Percentiles rank a stretch among this genome's conserved stretches.
Conservation (phyloP, 2,113 vertebrate genomes). For the Pangasianodon hypophthalmus region DNA sequence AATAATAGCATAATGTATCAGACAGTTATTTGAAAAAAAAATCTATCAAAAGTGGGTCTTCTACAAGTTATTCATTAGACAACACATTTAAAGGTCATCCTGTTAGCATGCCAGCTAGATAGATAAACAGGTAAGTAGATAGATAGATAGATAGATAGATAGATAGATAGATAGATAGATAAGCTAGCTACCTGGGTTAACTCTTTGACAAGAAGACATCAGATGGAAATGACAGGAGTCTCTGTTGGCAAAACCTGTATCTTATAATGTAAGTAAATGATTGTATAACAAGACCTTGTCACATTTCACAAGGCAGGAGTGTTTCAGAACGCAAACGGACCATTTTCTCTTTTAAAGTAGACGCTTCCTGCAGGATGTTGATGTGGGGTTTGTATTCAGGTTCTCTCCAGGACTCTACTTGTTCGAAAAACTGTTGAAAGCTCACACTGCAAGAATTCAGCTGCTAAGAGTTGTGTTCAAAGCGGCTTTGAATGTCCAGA, state of each 20-base stretch:
- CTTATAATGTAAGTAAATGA: too few species aligned
- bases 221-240: constrained; percentile 32
- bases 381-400: constrained; percentile 18
- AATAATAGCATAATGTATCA: constrained; percentile 18
- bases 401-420: constrained; percentile 5
- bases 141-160: background rate
- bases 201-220: background rate
- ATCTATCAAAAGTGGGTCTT: background rate
- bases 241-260: background rate
- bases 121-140: background rate
- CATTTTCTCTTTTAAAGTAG: constrained; percentile 7
- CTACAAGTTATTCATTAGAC: background rate
- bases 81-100: background rate
- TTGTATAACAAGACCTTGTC: background rate
- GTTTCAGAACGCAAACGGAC: background rate
- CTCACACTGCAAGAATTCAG: background rate
- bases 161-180: too few species aligned
- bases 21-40: constrained; percentile 5
- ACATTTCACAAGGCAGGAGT: background rate
- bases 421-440: constrained; percentile 10
- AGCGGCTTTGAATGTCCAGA: background rate
- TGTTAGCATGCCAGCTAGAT: background rate
- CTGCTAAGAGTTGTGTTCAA: constrained; percentile 10
- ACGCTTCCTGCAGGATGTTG: background rate
- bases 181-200: background rate